Conservation (phyloP, 2,113 vertebrate genomes). For the Triplophysa rosa region DNA sequence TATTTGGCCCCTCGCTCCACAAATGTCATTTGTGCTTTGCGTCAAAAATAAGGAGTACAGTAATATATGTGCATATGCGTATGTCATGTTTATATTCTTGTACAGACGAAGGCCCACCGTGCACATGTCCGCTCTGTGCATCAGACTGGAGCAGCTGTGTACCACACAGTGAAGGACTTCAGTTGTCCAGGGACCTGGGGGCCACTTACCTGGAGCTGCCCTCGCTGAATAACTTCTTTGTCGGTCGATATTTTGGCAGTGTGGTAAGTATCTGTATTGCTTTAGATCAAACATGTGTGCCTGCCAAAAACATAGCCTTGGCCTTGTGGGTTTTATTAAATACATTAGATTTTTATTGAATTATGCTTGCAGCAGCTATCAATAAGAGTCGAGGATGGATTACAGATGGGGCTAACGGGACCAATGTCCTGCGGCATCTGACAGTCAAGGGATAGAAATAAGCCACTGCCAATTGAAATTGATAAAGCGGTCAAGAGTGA, state of each 20-base stretch:
- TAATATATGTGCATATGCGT: conserved; percentile 28
- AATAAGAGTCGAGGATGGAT: too few species aligned
- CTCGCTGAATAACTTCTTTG: conserved; percentile 88
- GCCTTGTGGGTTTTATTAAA: neutral
- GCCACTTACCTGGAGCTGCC: conserved; percentile 93
- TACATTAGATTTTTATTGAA: too few species aligned
- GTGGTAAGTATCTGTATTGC: conserved; percentile 78
- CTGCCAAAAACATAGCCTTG: too few species aligned
- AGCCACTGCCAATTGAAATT: too few species aligned
- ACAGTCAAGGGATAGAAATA: too few species aligned
- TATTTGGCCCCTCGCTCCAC: conserved; percentile 16
- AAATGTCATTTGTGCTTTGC: conserved; percentile 34
- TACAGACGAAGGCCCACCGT: conserved; percentile 84
- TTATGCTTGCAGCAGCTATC: too few species aligned
- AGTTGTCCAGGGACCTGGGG: conserved; percentile 91
- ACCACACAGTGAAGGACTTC: conserved; percentile 86
- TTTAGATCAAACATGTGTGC: neutral
- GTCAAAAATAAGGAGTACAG: neutral
- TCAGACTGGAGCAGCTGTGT: conserved; percentile 91
- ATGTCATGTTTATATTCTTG: conserved; percentile 32
- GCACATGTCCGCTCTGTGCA: conserved; percentile 90
- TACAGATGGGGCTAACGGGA: too few species aligned
- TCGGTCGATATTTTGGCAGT: conserved; percentile 92
- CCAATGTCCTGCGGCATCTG: too few species aligned
- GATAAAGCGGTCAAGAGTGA: too few species aligned